Conservation (phyloP, 2,888 invertebrate genomes). For the Rhingia campestris region DNA sequence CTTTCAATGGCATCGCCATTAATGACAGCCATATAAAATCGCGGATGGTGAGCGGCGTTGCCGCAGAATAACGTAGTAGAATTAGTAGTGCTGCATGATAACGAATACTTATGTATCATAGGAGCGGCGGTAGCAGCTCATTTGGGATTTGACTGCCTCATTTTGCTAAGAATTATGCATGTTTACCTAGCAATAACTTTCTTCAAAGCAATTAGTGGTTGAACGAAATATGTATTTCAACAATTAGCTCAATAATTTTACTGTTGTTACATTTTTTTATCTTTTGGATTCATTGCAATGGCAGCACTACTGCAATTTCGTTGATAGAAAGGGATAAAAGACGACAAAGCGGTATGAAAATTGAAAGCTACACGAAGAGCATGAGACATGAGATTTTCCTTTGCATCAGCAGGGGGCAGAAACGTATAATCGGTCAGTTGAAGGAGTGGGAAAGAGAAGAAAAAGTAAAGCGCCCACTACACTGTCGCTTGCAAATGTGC, state of each 20-base stretch:
- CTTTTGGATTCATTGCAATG: not conserved
- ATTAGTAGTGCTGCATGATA: not conserved
- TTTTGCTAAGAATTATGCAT: too few species aligned
- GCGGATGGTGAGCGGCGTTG: conserved; percentile 52
- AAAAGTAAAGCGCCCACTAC: too few species aligned
- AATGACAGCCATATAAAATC: conserved; percentile 76
- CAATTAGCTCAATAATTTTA: too few species aligned
- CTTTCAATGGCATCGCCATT: conserved; percentile 78
- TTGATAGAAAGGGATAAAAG: conserved; percentile 45
- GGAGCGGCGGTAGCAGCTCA: too few species aligned
- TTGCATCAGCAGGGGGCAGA: conserved; percentile 36
- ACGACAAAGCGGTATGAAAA: conserved; percentile 50
- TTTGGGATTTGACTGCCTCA: too few species aligned
- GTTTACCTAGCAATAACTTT: too few species aligned
- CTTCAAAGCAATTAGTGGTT: too few species aligned
- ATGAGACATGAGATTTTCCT: conserved; percentile 38
- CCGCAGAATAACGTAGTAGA: not conserved
- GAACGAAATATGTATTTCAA: too few species aligned
- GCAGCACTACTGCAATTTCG: conserved; percentile 16
- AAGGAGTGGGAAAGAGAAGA: too few species aligned
- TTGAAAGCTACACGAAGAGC: conserved; percentile 43
- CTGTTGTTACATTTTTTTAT: not conserved
- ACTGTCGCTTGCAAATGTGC: too few species aligned
- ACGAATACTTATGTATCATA: too few species aligned
- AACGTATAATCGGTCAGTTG: not conserved